Base-by-base conservation (phyloP, 2,888 invertebrate species). In the Callimorpha dominula region DNA sequence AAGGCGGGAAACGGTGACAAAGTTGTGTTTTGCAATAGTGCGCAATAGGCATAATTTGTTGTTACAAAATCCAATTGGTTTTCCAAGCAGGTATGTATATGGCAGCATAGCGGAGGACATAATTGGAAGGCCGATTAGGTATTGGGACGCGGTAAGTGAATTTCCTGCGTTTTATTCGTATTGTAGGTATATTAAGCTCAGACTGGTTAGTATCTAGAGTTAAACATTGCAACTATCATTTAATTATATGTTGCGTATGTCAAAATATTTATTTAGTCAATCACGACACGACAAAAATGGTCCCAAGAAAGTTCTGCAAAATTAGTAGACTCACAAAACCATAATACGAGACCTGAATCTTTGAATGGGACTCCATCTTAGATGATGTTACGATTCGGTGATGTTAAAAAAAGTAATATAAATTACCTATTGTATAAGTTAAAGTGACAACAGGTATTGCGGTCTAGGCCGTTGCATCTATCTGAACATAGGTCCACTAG, bases 1-100 rank as follows among this genome's bases (percentile, higher is more conserved):
- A 93, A 94, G 94, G 94, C 94, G 94, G 93, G 91, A 94, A 94
- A 93, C 89, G 85, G 89, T 88, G 89, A 91, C 92, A 92, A 91
- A 92, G 90, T 92, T 89, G 85, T 81, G 87, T 93, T 92, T 92
- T 91, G 93, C 91, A 92, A 93, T 89, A 90, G 83, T 78, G 72
- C 81, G 90, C 89, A 90, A 89, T 88, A 85, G 86, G 86, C 87
- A 89, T 90, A 91, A 92, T 93, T 91, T 90, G 88, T 87, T 85
- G 89, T 93, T 91, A 87, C 90, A 89, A 90, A 92, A 91, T 92
- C 88, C 87, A 89, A 91, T 88, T 86, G 87, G 85, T 84, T 86
- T 84, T 85, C 83, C 79, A 68, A 77, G 80, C 83, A 85, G 81
- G 86, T 86, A 88, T 86, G 87, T 82, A 20, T 57, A 57, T 60